phyloP scores from a whole-genome alignment of 1,140 invertebrate genomes.

The Anastatus disparis region DNA sequence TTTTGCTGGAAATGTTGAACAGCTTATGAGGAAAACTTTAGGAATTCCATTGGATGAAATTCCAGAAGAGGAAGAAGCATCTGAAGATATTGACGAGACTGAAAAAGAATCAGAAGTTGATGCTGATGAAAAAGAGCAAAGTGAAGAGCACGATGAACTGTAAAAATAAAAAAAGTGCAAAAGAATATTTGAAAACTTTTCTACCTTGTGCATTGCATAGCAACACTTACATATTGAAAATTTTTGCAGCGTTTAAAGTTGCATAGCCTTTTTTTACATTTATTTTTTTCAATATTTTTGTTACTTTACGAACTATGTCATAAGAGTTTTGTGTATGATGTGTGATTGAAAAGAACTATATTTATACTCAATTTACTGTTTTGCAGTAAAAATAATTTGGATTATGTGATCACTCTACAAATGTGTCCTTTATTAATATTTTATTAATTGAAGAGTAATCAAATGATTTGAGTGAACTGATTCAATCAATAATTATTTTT shows the following conservation, averaged over 20 bases:
- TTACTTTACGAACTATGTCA: background rate
- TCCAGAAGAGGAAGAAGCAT: constrained; percentile 70
- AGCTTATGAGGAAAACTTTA: constrained; percentile 83
- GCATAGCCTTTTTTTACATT: constrained; percentile 3
- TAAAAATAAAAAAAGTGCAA: constrained; percentile 45
- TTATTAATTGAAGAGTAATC: background rate
- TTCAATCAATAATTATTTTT: constrained; percentile 32
- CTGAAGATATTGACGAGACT: constrained; percentile 65
- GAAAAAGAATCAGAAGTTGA: constrained; percentile 68
- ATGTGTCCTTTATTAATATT: background rate
- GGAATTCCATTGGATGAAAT: constrained; percentile 84
- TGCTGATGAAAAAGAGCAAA: constrained; percentile 50
- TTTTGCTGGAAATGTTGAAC: constrained; percentile 89
- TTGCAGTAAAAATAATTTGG: constrained; percentile 3
- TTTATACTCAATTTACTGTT: background rate
- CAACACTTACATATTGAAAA: constrained; percentile 8
- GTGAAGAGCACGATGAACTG: constrained; percentile 59
- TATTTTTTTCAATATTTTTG: background rate
- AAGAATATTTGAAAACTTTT: constrained; percentile 24
- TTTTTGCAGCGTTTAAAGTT: constrained; percentile 32
- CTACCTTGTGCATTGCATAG: constrained; percentile 49
- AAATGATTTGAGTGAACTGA: background rate
- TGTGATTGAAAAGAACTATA: constrained; percentile 22
- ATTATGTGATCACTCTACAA: background rate
- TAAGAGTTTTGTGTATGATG: background rate